Conservation (phyloP, 2,113 vertebrate genomes). For the Holacanthus passer region DNA sequence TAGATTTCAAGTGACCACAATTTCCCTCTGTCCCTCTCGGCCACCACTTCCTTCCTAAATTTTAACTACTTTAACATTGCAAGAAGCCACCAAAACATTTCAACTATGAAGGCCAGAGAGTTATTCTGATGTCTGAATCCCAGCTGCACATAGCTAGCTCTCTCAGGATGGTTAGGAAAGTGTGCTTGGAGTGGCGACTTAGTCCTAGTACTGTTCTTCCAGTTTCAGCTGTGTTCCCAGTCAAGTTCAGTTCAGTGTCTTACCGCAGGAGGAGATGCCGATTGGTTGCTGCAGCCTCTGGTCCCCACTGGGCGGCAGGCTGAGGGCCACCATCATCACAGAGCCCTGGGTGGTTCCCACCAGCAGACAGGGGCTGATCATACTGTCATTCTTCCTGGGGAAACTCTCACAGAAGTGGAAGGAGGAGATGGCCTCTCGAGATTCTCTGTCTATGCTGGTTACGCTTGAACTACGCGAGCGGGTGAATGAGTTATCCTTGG, state of each 20-base stretch:
- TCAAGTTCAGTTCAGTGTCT: constrained; percentile 42
- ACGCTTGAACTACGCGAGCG: constrained; percentile 96
- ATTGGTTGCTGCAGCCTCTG: constrained; percentile 92
- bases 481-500: constrained; percentile 94
- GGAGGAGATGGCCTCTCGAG: constrained; percentile 94
- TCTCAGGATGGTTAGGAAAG: background rate
- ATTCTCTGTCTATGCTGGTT: constrained; percentile 96
- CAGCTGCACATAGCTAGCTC: background rate
- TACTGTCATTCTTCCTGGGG: constrained; percentile 88
- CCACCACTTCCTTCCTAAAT: background rate
- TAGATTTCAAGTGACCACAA: background rate
- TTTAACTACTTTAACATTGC: background rate
- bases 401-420: constrained; percentile 95
- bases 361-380: constrained; percentile 89
- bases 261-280: constrained; percentile 93
- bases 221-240: background rate
- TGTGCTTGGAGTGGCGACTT: background rate
- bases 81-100: background rate
- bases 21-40: background rate
- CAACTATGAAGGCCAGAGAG: background rate
- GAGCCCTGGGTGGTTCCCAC: constrained; percentile 94
- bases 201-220: background rate
- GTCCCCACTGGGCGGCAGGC: constrained; percentile 90
- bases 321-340: constrained; percentile 90
- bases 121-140: background rate